A percentile compares a stretch with the other conserved stretches of the same genome.
phyloP scores from a whole-genome alignment of 2,888 invertebrate genomes.

The Marronus borbonicus region DNA sequence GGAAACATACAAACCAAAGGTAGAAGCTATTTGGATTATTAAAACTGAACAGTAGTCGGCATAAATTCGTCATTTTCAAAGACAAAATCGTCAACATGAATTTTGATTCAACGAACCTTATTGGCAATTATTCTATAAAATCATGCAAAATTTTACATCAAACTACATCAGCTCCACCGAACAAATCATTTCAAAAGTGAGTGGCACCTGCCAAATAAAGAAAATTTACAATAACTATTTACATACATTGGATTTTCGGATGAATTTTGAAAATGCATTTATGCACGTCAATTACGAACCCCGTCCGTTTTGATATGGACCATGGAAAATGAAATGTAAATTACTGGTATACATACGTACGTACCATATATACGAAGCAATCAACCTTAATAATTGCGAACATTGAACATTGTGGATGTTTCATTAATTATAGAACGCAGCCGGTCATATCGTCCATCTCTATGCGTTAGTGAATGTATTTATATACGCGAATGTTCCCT shows the following conservation, averaged over 20 bases:
- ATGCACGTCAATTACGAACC: conserved; percentile 1
- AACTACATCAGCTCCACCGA: not conserved
- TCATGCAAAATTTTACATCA: not conserved
- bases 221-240: not conserved
- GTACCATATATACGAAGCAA: not conserved
- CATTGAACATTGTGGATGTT: not conserved
- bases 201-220: not conserved
- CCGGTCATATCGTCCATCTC: not conserved
- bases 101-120: too few relatives aligned
- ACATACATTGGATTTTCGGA: not conserved
- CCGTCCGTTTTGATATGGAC: not conserved
- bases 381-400: not conserved
- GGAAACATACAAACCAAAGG: too few relatives aligned
- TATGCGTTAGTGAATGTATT: not conserved
- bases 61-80: too few relatives aligned
- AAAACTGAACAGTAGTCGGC: too few relatives aligned
- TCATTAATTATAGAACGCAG: conserved; percentile 4
- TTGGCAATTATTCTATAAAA: too few relatives aligned
- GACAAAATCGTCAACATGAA: too few relatives aligned
- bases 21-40: too few relatives aligned
- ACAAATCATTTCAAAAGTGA: not conserved
- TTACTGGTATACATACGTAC: not conserved
- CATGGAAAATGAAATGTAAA: not conserved
- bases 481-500: not conserved
- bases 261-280: not conserved